These are phyloP conservation scores for Pocillopora verrucosa DNA, from an alignment of 64 coral and sea anemone genomes.

Conservation along the genomic window DNA sequence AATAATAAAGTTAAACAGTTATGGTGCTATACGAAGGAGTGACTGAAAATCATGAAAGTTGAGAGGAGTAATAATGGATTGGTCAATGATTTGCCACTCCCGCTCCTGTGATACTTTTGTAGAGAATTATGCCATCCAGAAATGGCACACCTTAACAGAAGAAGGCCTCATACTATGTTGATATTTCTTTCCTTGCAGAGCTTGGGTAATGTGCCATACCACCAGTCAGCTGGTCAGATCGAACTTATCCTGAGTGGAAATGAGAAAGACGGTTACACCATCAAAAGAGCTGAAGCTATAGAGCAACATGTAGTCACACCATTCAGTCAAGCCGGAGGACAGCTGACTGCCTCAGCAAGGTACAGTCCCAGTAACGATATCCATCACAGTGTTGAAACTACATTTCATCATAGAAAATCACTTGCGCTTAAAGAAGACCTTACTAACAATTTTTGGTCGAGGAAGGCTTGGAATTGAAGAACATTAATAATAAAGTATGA, in stretches of 20 bases:
- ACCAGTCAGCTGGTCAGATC: conserved; percentile 64
- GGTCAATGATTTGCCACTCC: too few species aligned
- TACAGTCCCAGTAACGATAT: not conserved
- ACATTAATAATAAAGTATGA: too few species aligned
- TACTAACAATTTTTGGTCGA: too few species aligned
- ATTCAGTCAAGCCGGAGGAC: conserved; percentile 53
- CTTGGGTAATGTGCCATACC: conserved; percentile 46
- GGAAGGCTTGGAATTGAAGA: too few species aligned
- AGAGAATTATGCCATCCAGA: too few species aligned
- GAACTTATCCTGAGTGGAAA: conserved; percentile 38
- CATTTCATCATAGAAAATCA: not conserved
- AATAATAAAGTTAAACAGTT: too few species aligned
- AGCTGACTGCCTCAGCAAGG: conserved; percentile 49
- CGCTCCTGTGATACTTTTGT: too few species aligned
- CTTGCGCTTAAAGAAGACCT: not conserved
- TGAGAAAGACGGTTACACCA: not conserved
- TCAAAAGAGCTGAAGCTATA: conserved; percentile 36
- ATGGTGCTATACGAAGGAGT: too few species aligned
- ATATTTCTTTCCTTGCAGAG: conserved; percentile 5
- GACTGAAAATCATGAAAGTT: too few species aligned
- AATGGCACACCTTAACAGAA: not conserved
- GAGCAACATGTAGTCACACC: conserved; percentile 81
- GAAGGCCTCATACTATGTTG: not conserved
- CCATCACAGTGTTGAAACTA: not conserved
- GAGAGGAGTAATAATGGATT: too few species aligned